phyloP scores from a whole-genome alignment of 2,797 vertebrate genomes.

The Typhlichthys eigenmanni region DNA sequence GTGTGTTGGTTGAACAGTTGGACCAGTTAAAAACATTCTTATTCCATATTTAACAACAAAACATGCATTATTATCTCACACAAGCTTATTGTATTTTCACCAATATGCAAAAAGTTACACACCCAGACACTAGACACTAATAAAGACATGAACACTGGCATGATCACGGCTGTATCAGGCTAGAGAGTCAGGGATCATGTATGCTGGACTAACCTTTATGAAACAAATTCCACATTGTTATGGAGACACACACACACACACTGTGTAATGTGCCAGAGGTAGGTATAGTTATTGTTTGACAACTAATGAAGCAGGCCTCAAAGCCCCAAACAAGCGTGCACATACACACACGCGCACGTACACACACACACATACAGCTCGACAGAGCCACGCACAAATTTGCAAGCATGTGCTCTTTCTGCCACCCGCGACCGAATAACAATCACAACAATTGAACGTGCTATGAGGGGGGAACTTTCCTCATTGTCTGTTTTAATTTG shows the following conservation, averaged over 20 bases:
- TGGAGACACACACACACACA: slow-evolving; percentile 25
- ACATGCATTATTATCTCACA: slow-evolving; percentile 16
- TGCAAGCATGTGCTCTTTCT: not conserved
- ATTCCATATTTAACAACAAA: slow-evolving; percentile 27
- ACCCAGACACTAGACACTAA: not conserved
- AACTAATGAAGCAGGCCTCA: slow-evolving; percentile 65
- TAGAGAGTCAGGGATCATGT: not conserved
- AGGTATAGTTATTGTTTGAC: slow-evolving; percentile 51
- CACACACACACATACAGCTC: not conserved
- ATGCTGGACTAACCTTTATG: slow-evolving; percentile 44
- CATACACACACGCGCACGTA: slow-evolving; percentile 10
- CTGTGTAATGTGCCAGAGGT: slow-evolving; percentile 38
- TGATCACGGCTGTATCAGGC: slow-evolving; percentile 27
- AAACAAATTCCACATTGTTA: slow-evolving; percentile 43
- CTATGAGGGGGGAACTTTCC: slow-evolving; percentile 67
- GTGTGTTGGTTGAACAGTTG: slow-evolving; percentile 37
- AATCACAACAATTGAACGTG: slow-evolving; percentile 71
- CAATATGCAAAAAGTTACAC: slow-evolving; percentile 2
- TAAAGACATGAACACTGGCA: slow-evolving; percentile 1
- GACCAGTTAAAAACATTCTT: slow-evolving; percentile 47
- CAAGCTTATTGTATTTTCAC: slow-evolving; percentile 19
- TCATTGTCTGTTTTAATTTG: slow-evolving; percentile 78
- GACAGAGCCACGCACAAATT: not conserved
- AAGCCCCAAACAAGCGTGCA: slow-evolving; percentile 37
- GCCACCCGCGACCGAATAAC: slow-evolving; percentile 60